Conservation (phyloP, 2,888 invertebrate genomes). For the Heliconius charithonia region DNA sequence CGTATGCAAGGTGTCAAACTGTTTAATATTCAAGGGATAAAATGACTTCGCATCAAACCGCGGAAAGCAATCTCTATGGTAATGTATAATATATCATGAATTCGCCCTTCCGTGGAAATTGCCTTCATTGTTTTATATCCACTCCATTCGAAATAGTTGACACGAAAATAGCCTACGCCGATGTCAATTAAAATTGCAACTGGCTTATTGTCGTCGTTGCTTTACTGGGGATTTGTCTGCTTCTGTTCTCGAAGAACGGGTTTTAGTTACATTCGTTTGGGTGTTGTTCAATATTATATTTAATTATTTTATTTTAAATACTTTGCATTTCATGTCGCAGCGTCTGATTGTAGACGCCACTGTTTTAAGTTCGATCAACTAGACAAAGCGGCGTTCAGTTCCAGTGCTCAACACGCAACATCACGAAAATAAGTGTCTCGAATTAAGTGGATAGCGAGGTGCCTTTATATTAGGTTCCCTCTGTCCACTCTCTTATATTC, state of each 20-base stretch:
- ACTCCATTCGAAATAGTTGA: constrained; percentile 25
- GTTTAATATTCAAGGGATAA: constrained; percentile 20
- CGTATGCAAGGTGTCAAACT: constrained; percentile 19
- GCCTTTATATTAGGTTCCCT: not conserved
- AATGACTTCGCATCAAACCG: constrained; percentile 16
- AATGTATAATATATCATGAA: constrained; percentile 26
- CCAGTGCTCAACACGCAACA: not conserved
- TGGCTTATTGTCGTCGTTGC: constrained; percentile 18
- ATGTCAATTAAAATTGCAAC: constrained; percentile 30
- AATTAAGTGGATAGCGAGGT: not conserved
- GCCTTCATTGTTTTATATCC: constrained; percentile 28
- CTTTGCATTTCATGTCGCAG: too few species aligned
- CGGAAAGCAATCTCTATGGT: constrained; percentile 28
- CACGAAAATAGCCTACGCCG: constrained; percentile 17
- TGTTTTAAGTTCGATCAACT: not conserved
- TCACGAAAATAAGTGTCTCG: not conserved
- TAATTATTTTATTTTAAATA: not conserved
- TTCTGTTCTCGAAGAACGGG: not conserved
- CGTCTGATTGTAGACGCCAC: too few species aligned
- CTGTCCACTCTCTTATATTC: not conserved
- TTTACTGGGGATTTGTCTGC: constrained; percentile 19
- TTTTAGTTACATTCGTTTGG: not conserved
- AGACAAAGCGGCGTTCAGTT: not conserved
- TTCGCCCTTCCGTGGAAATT: constrained; percentile 26
- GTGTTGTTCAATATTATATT: not conserved